Evolutionary conservation across 2,113 vertebrate species (phyloP).

Genomic region (Syngnathus scovelli): DNA sequence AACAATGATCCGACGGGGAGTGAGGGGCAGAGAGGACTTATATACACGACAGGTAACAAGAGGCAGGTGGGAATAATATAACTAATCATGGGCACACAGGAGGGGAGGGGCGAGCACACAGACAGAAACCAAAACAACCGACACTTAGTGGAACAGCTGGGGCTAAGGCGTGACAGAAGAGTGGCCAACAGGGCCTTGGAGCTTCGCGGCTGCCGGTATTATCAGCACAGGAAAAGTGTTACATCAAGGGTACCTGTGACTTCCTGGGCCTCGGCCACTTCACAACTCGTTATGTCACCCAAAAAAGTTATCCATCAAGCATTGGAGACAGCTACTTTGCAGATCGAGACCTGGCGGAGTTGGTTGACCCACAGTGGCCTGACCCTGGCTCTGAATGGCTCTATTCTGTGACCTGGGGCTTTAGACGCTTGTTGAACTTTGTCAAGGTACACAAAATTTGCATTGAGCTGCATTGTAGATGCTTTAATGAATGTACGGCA

Average conservation of each 20-base stretch:
- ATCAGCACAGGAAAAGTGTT: slow-evolving; percentile 81
- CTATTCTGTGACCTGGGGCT: slow-evolving; percentile 62
- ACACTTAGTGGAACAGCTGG: too few species aligned
- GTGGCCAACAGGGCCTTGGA: slow-evolving; percentile 78
- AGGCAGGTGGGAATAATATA: too few species aligned
- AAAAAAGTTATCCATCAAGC: slow-evolving; percentile 72
- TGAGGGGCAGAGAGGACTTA: too few species aligned
- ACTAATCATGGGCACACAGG: too few species aligned
- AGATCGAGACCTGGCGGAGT: slow-evolving; percentile 76
- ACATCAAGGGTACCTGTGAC: slow-evolving; percentile 82
- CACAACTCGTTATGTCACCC: slow-evolving; percentile 81
- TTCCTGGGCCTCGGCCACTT: slow-evolving; percentile 88
- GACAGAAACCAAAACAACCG: too few species aligned
- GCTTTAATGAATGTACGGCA: too few species aligned
- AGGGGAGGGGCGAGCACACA: too few species aligned
- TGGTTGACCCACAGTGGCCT: slow-evolving; percentile 83
- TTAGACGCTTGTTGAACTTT: slow-evolving; percentile 77
- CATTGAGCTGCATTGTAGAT: not conserved
- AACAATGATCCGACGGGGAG: too few species aligned
- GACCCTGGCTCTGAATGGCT: slow-evolving; percentile 79
- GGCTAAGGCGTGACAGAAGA: slow-evolving; percentile 45
- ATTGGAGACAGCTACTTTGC: slow-evolving; percentile 78
- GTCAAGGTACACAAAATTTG: slow-evolving; percentile 73
- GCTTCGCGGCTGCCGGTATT: slow-evolving; percentile 80
- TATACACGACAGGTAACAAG: too few species aligned